phyloP scores from a whole-genome alignment of 2,113 vertebrate species.

The Hystrix brachyura region DNA sequence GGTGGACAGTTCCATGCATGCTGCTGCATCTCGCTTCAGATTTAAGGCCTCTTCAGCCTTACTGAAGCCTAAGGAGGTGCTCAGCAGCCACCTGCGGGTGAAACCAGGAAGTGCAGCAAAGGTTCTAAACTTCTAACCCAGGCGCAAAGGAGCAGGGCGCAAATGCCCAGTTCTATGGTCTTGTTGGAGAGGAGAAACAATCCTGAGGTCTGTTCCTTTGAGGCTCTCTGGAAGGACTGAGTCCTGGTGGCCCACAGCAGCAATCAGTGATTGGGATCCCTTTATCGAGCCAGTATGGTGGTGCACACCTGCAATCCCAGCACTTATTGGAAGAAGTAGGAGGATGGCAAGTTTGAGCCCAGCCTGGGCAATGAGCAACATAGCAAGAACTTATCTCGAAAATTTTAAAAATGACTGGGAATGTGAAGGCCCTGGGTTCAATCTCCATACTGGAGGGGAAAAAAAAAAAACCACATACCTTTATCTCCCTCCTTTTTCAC shows the following conservation, averaged over 20 bases:
- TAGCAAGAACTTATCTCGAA: background rate
- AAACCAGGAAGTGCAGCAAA: background rate
- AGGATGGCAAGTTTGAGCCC: background rate
- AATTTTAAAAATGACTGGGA: background rate
- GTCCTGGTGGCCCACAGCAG: background rate
- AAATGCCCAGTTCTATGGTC: background rate
- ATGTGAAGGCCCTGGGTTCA: background rate
- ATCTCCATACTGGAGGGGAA: background rate
- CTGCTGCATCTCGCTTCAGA: background rate
- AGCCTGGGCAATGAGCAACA: background rate
- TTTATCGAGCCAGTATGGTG: background rate
- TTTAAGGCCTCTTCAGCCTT: background rate
- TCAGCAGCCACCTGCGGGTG: constrained; percentile 31
- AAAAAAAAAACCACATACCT: background rate
- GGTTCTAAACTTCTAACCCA: background rate
- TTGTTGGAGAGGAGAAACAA: rapidly evolving
- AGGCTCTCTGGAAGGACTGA: background rate
- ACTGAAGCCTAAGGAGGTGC: background rate
- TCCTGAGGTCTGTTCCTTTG: background rate
- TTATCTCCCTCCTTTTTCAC: background rate
- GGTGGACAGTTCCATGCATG: background rate
- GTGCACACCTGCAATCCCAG: background rate
- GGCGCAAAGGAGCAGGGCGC: background rate
- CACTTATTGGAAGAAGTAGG: background rate
- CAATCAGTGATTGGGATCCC: background rate